These are phyloP conservation scores for Drosophila lowei DNA, from an alignment of 1,140 invertebrate species.

Conservation along the genomic window DNA sequence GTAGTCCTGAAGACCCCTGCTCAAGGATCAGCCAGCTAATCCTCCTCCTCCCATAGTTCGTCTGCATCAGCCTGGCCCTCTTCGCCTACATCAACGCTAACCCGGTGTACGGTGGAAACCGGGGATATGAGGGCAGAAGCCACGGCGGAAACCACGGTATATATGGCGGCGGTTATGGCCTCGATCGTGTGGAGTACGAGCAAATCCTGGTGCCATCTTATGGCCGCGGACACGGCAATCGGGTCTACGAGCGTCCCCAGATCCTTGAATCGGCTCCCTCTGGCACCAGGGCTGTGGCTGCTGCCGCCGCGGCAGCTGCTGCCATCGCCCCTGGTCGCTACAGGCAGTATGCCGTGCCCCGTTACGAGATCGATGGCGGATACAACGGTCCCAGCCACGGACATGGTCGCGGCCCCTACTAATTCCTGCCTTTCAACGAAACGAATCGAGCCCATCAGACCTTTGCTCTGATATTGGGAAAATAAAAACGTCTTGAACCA, in stretches of 20 bases:
- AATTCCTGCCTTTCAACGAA: conserved; percentile 14
- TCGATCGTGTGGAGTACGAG: conserved; percentile 46
- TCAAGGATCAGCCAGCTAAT: conserved; percentile 36
- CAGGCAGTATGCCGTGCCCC: conserved; percentile 30
- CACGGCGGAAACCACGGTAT: conserved; percentile 20
- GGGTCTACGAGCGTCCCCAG: conserved; percentile 15
- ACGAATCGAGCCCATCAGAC: conserved; percentile 16
- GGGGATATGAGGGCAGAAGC: conserved; percentile 32
- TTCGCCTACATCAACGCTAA: conserved; percentile 61
- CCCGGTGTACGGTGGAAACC: conserved; percentile 26
- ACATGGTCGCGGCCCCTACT: conserved; percentile 33
- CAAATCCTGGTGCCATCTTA: conserved; percentile 10
- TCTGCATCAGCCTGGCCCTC: conserved; percentile 53
- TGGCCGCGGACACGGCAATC: conserved; percentile 21
- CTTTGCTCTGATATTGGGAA: conserved; percentile 36
- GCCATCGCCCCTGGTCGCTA: conserved; percentile 48
- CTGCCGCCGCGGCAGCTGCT: conserved; percentile 38
- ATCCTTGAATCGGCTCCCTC: conserved; percentile 15
- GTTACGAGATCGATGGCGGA: conserved; percentile 46
- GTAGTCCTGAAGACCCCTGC: neutral
- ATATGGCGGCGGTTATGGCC: conserved; percentile 25
- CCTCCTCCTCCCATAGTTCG: conserved; percentile 37
- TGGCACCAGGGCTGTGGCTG: conserved; percentile 41
- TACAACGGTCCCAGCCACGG: conserved; percentile 23
- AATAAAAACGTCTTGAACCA: conserved; percentile 43